Evolutionary conservation across 2,113 vertebrate genomes (phyloP), one percentile per base, ranked within the genome.

Genomic region (Coracopsis vasa): DNA sequence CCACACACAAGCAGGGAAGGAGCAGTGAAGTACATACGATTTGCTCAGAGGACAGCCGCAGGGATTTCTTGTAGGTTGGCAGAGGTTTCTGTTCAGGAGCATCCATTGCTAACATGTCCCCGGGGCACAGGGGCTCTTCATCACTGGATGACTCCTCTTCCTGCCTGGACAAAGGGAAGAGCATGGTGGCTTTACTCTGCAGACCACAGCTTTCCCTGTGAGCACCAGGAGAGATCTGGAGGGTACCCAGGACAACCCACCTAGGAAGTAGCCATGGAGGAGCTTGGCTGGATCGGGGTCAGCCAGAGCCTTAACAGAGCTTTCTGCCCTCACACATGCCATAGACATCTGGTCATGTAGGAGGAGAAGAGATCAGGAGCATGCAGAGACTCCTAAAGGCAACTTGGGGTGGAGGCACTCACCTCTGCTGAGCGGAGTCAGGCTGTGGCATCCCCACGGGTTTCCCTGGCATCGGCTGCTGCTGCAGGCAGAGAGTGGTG

Each of bases 21-120:
- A 86, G 33, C 12, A 61, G 29, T 47, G 17, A 58, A 33, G n/a
- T 16, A 96, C 98, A 77, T 97, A 99, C 99, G 0, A 99, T 99
- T 97, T 99, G 99, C 35, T 98, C 71, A 0, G 99, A 99, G 50
- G 99, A 99, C 82, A 99, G 98, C 10, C 98, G 98, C 15, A 99
- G 98, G 8, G 99, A 99, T 88, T 99, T 99, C 97, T 98, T 98
- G 96, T 98, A 99, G 67, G 92, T 77, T 35, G 95, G 90, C 13
- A 75, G 73, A 75, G 84, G 93, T 56, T 94, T 54, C 39, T 53
- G 88, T 17, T 87, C 65, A 23, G 78, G 61, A 10, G 20, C 44
- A 62, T 87, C 84, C 1, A 51, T 56, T 69, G 93, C 65, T 19
- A 94, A 53, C 10, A 33, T 25, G 71, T 86, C 97, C 82, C 80